Evolutionary conservation across 2,888 invertebrate species (phyloP), one percentile per base, ranked within the genome.

Genomic region (Netelia melanura): DNA sequence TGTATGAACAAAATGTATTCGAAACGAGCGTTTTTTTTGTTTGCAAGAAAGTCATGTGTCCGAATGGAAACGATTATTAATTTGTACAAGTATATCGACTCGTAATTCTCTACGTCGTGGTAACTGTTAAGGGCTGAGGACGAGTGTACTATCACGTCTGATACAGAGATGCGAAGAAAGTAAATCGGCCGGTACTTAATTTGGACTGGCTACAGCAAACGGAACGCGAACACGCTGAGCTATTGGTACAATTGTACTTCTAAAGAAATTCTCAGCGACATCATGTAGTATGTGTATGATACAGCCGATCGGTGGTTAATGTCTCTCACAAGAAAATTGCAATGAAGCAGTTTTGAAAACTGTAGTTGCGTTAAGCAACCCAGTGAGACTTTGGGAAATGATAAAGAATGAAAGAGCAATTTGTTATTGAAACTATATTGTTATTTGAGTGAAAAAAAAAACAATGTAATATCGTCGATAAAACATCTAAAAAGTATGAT

Each of bases 391-490:
- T 76, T 81, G 67, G 70, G 23, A 25, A n/a, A 56, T 64, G 17
- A 43, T 64, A 61, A 38, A 44, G 61, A 23, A 52, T 52, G 61
- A 81, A 81, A 11, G 54, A 71, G 43, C 44, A 79, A 79, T 79
- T 58, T 75, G 62, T 79, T 79, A 79, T 70, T 14, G 64, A 65
- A 44, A 67, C 48, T 76, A 62, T 81, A 62, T 81, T 71, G 76
- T 76, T 81, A 68, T 54, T 43, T n/a, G 38, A 68, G 23, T 11
- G 56, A 71, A 38, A 1, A 71, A 38, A 1, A 21, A 61, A 17
- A 38, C 23, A 56, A 67, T 74, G 10, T 2, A 64, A 61, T n/a
- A 6, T 48, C 10, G 52, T 64, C 17, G 38, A 58, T 61, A 54
- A 58, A 65, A 6, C 3, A 38, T 54, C 48, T 38, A 58, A 38